A percentile compares a stretch with the other conserved stretches of the same genome.
Evolutionary conservation across 2,888 invertebrate species (phyloP).

Genomic region (Euspilapteryx auroguttella): DNA sequence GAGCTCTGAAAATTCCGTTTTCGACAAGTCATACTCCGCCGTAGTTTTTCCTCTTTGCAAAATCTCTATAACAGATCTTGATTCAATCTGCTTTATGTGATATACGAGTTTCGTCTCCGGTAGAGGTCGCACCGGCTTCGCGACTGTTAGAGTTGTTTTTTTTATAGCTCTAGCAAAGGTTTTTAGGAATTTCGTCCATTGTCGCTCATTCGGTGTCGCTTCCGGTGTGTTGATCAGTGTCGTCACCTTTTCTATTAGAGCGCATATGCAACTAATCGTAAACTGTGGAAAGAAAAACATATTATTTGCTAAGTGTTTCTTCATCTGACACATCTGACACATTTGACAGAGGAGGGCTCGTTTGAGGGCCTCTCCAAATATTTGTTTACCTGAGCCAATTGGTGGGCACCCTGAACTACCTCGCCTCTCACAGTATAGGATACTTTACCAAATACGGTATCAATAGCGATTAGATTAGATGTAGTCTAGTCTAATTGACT

Average conservation of each 20-base stretch:
- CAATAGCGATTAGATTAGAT: too few species aligned
- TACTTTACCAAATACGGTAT: too few species aligned
- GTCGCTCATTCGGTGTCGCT: slow-evolving; percentile 39
- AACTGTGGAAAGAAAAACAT: slow-evolving; percentile 25
- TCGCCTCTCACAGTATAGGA: too few species aligned
- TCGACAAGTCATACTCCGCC: slow-evolving; percentile 36
- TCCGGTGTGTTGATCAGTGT: slow-evolving; percentile 33
- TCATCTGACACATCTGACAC: too few species aligned
- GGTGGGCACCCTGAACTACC: too few species aligned
- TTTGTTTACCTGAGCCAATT: too few species aligned
- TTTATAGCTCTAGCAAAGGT: slow-evolving; percentile 47
- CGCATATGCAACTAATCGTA: slow-evolving; percentile 37
- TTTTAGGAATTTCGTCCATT: slow-evolving; percentile 59
- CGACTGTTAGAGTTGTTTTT: slow-evolving; percentile 24
- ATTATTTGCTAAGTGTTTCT: too few species aligned
- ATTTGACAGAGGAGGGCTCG: too few species aligned
- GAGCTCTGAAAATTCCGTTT: slow-evolving; percentile 30
- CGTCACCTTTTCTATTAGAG: slow-evolving; percentile 31
- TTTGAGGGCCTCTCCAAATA: too few species aligned
- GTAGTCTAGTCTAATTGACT: too few species aligned
- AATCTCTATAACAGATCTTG: slow-evolving; percentile 39
- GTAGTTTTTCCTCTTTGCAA: slow-evolving; percentile 33
- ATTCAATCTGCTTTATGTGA: slow-evolving; percentile 35
- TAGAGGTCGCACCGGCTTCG: slow-evolving; percentile 23
- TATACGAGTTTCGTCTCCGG: slow-evolving; percentile 18